Evolutionary conservation across 2,797 vertebrate species (phyloP).

Genomic region (Silurus aristotelis): DNA sequence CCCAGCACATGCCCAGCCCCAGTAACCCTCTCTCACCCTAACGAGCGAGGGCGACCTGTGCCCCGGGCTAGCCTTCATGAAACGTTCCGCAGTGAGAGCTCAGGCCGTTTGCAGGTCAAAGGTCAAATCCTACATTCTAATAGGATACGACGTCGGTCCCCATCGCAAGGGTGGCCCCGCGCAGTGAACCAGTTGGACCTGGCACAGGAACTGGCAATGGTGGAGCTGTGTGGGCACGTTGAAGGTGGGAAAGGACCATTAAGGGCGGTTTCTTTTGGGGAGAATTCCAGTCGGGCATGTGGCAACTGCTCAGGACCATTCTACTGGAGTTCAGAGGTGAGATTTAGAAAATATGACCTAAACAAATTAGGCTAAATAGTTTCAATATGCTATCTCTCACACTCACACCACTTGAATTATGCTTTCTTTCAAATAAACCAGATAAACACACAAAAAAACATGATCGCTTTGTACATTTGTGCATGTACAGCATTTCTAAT

Average conservation of each 20-base stretch:
- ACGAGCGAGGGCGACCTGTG: constrained; percentile 68
- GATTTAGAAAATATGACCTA: constrained; percentile 11
- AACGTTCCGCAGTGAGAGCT: constrained; percentile 65
- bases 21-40: constrained; percentile 55
- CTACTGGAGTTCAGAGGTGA: constrained; percentile 55
- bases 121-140: constrained; percentile 54
- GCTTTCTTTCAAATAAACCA: neutral
- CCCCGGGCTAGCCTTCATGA: constrained; percentile 64
- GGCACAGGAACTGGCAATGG: constrained; percentile 74
- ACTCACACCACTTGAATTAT: neutral
- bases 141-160: constrained; percentile 56
- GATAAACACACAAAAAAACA: neutral
- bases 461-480: neutral
- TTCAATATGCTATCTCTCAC: neutral
- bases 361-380: neutral
- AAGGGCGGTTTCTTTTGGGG: constrained; percentile 23
- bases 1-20: constrained; percentile 45
- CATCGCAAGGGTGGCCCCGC: constrained; percentile 71
- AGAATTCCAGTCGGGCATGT: constrained; percentile 26
- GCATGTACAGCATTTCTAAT: neutral
- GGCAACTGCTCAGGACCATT: constrained; percentile 33
- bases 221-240: constrained; percentile 68
- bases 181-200: constrained; percentile 80
- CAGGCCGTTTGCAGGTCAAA: constrained; percentile 64
- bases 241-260: constrained; percentile 33